Percentiles rank a stretch among this genome's conserved stretches.
Evolutionary conservation across 2,113 vertebrate species (phyloP).

Genomic region (Laterallus jamaicensis): DNA sequence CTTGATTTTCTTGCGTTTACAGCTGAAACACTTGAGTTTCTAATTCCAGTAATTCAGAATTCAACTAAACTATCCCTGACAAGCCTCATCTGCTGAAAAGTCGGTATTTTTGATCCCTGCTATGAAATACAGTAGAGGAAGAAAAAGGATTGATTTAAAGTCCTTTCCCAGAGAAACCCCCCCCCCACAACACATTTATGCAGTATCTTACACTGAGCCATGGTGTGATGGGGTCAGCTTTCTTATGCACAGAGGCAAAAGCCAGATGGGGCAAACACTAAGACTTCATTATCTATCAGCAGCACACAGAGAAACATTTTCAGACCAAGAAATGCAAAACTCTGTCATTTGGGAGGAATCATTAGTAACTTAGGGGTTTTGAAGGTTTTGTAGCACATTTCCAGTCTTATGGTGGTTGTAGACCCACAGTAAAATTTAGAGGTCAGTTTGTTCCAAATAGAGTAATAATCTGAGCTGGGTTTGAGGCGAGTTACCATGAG

Average conservation of each 20-base stretch:
- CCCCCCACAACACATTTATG: not conserved
- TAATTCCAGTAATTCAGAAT: not conserved
- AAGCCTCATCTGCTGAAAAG: not conserved
- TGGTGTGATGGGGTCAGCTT: not conserved
- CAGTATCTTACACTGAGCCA: not conserved
- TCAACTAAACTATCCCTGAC: not conserved
- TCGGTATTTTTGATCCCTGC: not conserved
- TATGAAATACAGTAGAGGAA: not conserved
- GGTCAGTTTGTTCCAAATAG: not conserved
- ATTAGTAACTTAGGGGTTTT: not conserved
- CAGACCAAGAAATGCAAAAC: not conserved
- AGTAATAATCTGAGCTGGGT: not conserved
- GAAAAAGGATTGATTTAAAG: not conserved
- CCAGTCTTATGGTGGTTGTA: not conserved
- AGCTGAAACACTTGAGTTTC: not conserved
- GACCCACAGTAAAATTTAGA: not conserved
- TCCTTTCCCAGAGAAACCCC: not conserved
- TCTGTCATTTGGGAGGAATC: not conserved
- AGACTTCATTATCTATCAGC: not conserved
- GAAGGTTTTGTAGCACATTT: not conserved
- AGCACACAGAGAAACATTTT: not conserved
- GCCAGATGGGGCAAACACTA: not conserved
- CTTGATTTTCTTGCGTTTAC: not conserved
- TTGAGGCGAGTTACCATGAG: not conserved
- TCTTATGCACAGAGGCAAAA: accelerated